A percentile compares a stretch with the other conserved stretches of the same genome.
Evolutionary conservation across 2,797 vertebrate species (phyloP).

Genomic region (Malacoraja senta): DNA sequence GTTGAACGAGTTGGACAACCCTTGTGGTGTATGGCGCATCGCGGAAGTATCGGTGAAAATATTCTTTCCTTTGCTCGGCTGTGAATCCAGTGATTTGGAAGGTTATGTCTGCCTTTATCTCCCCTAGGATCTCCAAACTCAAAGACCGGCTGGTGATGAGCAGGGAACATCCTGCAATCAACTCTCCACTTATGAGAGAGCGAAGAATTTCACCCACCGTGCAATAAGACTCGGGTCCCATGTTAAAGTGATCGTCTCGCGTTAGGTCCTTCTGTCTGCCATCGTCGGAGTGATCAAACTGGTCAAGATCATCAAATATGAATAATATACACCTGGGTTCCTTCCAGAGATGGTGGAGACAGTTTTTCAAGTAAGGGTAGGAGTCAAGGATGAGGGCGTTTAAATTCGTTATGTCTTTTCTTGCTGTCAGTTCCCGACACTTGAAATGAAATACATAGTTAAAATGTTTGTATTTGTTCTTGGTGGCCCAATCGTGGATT

Average conservation of each 20-base stretch:
- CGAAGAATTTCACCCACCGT: slow-evolving; percentile 48
- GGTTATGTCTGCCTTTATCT: slow-evolving; percentile 28
- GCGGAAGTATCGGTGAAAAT: slow-evolving; percentile 52
- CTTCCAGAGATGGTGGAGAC: too few relatives aligned
- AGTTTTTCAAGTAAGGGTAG: too few relatives aligned
- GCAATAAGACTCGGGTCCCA: slow-evolving; percentile 39
- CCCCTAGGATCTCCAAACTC: background rate
- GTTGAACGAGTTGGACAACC: slow-evolving; percentile 27
- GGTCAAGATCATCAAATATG: background rate
- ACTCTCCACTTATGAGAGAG: slow-evolving; percentile 55
- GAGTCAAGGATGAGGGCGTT: background rate
- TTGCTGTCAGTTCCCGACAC: background rate
- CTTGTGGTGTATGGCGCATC: slow-evolving; percentile 44
- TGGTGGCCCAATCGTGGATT: background rate
- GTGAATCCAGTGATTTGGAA: slow-evolving; percentile 59
- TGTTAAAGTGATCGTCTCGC: too few relatives aligned
- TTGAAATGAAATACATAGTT: background rate
- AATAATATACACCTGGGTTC: too few relatives aligned
- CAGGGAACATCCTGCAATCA: slow-evolving; percentile 41
- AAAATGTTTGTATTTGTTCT: background rate
- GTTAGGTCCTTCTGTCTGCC: too few relatives aligned
- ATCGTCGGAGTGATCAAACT: too few relatives aligned
- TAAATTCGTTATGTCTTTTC: background rate
- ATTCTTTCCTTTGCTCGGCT: slow-evolving; percentile 54
- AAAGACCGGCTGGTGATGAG: slow-evolving; percentile 52